phyloP scores from a whole-genome alignment of 2,888 invertebrate genomes.

The Omphaloscelis lunosa region DNA sequence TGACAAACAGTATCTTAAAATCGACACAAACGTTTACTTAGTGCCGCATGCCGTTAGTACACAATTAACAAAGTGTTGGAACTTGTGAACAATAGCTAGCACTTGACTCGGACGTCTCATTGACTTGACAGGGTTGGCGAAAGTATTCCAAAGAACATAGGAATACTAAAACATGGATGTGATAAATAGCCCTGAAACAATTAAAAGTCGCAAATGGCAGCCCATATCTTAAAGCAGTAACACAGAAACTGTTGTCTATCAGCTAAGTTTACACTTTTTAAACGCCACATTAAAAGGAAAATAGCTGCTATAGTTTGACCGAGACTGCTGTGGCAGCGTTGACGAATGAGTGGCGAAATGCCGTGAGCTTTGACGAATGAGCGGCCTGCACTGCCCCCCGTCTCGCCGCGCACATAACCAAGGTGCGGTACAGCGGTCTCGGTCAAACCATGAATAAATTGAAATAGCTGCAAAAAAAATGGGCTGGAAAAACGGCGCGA shows the following conservation, averaged over 20 bases:
- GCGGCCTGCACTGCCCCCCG: no score
- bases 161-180: no score
- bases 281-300: no score
- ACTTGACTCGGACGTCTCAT: conserved; percentile 48
- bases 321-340: no score
- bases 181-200: neutral
- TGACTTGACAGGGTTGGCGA: conserved; percentile 40
- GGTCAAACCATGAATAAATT: neutral
- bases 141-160: neutral
- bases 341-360: no score
- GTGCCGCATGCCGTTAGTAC: conserved; percentile 23
- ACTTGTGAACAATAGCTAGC: conserved; percentile 51
- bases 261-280: neutral
- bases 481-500: neutral
- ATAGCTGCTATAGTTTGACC: no score
- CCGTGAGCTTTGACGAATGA: no score
- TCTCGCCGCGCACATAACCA: no score
- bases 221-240: neutral
- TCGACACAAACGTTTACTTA: conserved; percentile 12
- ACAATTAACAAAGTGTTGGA: conserved; percentile 50
- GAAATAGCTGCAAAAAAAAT: neutral
- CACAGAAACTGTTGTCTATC: neutral
- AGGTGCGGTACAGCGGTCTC: no score
- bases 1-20: conserved; percentile 20
- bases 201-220: neutral